Evolutionary conservation across 2,888 invertebrate species (phyloP).

Genomic region (Chromoteleia sp.): DNA sequence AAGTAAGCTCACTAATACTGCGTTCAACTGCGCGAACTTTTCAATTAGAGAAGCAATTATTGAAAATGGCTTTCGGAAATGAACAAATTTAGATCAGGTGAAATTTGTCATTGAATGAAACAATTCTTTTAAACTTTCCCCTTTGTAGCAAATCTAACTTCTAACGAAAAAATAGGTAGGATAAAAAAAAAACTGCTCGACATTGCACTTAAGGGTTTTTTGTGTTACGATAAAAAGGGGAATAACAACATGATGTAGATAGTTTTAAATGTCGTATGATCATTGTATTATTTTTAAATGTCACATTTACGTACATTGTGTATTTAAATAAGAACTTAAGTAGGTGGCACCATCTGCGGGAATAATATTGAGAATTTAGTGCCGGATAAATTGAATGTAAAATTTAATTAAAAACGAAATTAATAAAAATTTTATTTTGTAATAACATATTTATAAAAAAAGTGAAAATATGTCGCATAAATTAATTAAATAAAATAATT

Average conservation of each 20-base stretch:
- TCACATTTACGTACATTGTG: conserved; percentile 30
- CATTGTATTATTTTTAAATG: conserved; percentile 63
- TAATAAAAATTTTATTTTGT: no score
- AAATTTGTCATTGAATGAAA: background rate
- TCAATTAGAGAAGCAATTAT: conserved; percentile 7
- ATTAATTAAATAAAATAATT: no score
- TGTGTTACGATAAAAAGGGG: background rate
- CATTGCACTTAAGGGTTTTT: background rate
- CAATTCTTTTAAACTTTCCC: background rate
- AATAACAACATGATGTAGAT: conserved; percentile 9
- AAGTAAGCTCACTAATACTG: background rate
- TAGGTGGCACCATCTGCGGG: conserved; percentile 22
- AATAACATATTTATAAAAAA: no score
- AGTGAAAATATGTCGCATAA: background rate
- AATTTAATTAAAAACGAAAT: no score
- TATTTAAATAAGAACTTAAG: conserved; percentile 42
- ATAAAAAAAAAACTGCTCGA: background rate
- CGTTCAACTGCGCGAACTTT: conserved; percentile 20
- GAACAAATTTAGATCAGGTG: conserved; percentile 3
- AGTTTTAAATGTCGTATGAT: conserved; percentile 39
- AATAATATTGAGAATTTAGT: background rate
- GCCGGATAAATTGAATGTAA: background rate
- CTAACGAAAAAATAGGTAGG: background rate
- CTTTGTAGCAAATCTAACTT: background rate
- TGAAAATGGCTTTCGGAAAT: conserved; percentile 8